Evolutionary conservation across 2,113 vertebrate genomes (phyloP).

Genomic region (Brachionichthys hirsutus): DNA sequence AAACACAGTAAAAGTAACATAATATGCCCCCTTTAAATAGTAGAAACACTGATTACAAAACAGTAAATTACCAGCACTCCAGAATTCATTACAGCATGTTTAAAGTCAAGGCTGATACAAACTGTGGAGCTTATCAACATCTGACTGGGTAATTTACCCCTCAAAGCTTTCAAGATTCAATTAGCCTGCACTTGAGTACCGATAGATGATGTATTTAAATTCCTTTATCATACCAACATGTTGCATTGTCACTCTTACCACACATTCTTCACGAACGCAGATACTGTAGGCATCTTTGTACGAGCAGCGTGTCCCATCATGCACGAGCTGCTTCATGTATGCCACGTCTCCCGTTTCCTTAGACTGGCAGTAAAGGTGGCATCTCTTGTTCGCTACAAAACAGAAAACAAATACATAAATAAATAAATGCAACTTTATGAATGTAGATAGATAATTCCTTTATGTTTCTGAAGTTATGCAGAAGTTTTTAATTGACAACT

Average conservation of each 20-base stretch:
- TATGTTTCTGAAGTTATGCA: no score
- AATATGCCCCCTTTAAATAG: slow-evolving; percentile 68
- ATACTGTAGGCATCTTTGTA: slow-evolving; percentile 95
- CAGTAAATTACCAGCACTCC: background rate
- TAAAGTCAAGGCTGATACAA: background rate
- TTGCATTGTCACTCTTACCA: slow-evolving; percentile 79
- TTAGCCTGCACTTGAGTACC: slow-evolving; percentile 51
- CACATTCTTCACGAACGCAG: slow-evolving; percentile 93
- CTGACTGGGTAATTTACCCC: background rate
- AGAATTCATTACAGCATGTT: background rate
- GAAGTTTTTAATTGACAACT: no score
- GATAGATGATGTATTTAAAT: slow-evolving; percentile 40
- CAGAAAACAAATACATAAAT: no score
- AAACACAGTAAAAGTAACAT: slow-evolving; percentile 92
- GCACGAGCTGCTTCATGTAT: slow-evolving; percentile 92
- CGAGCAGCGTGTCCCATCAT: slow-evolving; percentile 93
- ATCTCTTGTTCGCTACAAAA: slow-evolving; percentile 85
- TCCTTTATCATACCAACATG: background rate
- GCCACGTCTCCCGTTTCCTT: slow-evolving; percentile 85
- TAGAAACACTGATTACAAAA: slow-evolving; percentile 20
- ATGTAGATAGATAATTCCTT: no score
- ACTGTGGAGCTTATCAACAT: background rate
- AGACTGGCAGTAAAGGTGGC: slow-evolving; percentile 95
- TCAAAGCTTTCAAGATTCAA: background rate
- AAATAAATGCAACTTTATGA: no score